Evolutionary conservation across 2,888 invertebrate species (phyloP).

Genomic region (Trypoxylon attenuatum): DNA sequence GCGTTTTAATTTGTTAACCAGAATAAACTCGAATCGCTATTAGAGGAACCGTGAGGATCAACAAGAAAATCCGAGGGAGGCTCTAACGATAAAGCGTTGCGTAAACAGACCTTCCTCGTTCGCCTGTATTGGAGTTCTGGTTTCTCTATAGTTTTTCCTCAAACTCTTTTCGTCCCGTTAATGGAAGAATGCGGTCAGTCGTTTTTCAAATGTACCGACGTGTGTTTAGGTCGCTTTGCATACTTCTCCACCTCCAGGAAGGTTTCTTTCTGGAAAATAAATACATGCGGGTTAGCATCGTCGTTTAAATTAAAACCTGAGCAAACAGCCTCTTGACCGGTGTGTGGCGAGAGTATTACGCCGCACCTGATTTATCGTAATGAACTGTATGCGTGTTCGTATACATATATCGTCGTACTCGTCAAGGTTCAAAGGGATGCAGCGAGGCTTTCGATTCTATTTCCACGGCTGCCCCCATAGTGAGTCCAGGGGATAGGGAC

Average conservation of each 20-base stretch:
- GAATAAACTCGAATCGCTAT: slow-evolving; percentile 62
- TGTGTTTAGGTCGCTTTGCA: slow-evolving; percentile 24
- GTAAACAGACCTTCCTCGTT: slow-evolving; percentile 56
- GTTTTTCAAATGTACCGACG: slow-evolving; percentile 34
- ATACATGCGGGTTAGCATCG: not conserved
- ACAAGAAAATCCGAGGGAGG: slow-evolving; percentile 58
- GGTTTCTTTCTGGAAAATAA: not conserved
- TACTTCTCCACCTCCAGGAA: not conserved
- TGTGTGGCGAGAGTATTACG: no score
- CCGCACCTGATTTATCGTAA: no score
- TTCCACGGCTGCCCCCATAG: slow-evolving; percentile 47
- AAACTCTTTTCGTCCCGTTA: slow-evolving; percentile 38
- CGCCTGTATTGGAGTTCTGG: slow-evolving; percentile 24
- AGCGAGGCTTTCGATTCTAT: slow-evolving; percentile 31
- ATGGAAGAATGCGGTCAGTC: slow-evolving; percentile 49
- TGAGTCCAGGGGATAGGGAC: slow-evolving; percentile 33
- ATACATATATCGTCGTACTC: not conserved
- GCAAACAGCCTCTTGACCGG: no score
- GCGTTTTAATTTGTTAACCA: slow-evolving; percentile 59
- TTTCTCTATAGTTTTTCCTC: slow-evolving; percentile 20
- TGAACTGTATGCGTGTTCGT: not conserved
- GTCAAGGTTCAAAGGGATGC: not conserved
- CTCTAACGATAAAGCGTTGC: slow-evolving; percentile 60
- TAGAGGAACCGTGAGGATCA: slow-evolving; percentile 56
- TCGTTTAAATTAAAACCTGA: no score